Evolutionary conservation across 2,113 vertebrate species (phyloP).

Genomic region (Prunella fulvescens): DNA sequence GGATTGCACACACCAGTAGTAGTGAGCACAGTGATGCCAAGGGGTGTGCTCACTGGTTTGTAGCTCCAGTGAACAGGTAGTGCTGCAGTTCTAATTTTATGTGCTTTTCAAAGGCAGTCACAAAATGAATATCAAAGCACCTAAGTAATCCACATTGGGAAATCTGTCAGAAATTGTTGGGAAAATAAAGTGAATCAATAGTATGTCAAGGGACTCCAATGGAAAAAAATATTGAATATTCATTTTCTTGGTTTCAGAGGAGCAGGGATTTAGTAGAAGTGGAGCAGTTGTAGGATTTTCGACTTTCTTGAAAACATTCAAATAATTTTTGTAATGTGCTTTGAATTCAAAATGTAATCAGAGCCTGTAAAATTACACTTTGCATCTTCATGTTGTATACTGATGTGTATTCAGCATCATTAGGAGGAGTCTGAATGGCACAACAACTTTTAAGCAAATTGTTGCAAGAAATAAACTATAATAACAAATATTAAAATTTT

Average conservation of each 20-base stretch:
- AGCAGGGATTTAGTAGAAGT: constrained; percentile 70
- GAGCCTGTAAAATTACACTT: constrained; percentile 60
- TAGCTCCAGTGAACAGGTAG: constrained; percentile 23
- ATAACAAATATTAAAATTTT: background rate
- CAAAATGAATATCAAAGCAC: constrained; percentile 80
- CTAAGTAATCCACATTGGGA: constrained; percentile 75
- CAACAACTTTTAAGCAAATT: constrained; percentile 5
- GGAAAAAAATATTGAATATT: constrained; percentile 78
- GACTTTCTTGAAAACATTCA: constrained; percentile 65
- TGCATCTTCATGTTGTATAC: constrained; percentile 53
- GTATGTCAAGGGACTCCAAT: constrained; percentile 72
- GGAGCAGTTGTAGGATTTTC: constrained; percentile 67
- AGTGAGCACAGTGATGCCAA: background rate
- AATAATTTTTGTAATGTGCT: constrained; percentile 61
- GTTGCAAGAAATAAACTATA: background rate
- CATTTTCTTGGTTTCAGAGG: constrained; percentile 77
- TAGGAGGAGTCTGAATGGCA: constrained; percentile 13
- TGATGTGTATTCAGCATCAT: background rate
- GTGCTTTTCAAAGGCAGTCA: constrained; percentile 76
- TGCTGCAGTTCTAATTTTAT: background rate
- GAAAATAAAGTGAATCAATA: constrained; percentile 85
- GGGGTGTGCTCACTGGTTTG: background rate
- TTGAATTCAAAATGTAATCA: constrained; percentile 70
- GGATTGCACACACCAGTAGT: background rate
- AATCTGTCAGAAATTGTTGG: constrained; percentile 81